Evolutionary conservation across 2,113 vertebrate species (phyloP), one percentile per base, ranked within the genome.

Genomic region (Stigmatopora argus): DNA sequence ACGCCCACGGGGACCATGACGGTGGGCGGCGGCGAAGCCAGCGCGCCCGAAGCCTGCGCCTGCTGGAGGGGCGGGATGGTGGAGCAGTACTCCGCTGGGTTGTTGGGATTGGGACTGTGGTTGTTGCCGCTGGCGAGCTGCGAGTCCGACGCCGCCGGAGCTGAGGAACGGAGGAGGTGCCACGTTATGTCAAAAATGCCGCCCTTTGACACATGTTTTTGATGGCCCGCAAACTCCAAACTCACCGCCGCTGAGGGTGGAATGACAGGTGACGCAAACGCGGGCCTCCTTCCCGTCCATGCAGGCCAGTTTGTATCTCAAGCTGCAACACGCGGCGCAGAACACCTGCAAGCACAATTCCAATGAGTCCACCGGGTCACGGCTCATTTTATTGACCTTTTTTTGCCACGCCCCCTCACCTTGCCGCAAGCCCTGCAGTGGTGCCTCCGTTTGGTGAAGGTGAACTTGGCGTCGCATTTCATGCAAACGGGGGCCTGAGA

Each of bases 1-100:
- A 98, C 95, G 81, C 96, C 96, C 85, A 99, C 97, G 17, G 96
- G 97, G 72, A 98, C 97, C 97, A 99, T 97, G 86, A 98, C 97
- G 35, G 97, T 99, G 86, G 96, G 96, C 83, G 97, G 97, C 0
- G 96, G 96, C 18, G 95, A 98, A 90, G 94, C 93, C 85, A 98
- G 94, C 21, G 91, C 93, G 1, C 97, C 97, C 0, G 96, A 98
- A 61, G 96, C 96, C 90, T 96, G 95, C 73, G 96, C 96, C 90
- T 99, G 97, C 90, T 98, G 97, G 85, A 98, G 92, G 53, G 96
- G 97, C 78, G 97, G 96, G 85, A 98, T 93, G 86, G 96, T 98
- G 90, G 96, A 98, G 94, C 97, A 99, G 92, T 98, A 98, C 87
- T 99, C 97, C 12, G 96, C 93, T 0, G 96, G 96, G 89, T 99